Evolutionary conservation across 2,113 vertebrate species (phyloP).

Genomic region (Brachypodius melanocephalos): DNA sequence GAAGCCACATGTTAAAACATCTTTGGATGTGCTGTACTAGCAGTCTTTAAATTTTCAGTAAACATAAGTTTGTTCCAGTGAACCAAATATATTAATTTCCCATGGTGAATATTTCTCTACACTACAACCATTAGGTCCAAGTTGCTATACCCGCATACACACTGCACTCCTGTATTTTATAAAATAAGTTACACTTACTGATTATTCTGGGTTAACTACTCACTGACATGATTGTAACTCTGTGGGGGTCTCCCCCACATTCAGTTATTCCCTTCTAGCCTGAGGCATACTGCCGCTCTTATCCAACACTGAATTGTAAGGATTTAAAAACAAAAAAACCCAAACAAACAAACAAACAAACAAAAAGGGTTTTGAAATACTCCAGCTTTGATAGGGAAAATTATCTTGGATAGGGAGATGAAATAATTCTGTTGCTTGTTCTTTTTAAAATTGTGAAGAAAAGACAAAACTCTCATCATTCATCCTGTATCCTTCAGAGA

Average conservation of each 20-base stretch:
- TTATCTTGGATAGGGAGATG: not conserved
- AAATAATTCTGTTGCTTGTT: not conserved
- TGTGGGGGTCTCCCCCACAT: not conserved
- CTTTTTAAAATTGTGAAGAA: not conserved
- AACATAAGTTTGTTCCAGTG: not conserved
- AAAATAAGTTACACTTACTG: not conserved
- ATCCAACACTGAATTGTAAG: not conserved
- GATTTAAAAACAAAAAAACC: not conserved
- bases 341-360: not conserved
- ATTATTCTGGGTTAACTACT: slow-evolving; percentile 7
- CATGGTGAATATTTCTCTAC: not conserved
- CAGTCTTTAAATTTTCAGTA: not conserved
- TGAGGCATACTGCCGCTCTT: not conserved
- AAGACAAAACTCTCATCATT: not conserved
- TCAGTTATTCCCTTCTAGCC: not conserved
- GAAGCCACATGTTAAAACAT: not conserved
- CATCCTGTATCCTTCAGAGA: not conserved
- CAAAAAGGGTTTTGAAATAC: not conserved
- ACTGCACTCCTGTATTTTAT: not conserved
- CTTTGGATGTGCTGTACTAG: slow-evolving; percentile 5
- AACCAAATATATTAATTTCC: slow-evolving; percentile 41
- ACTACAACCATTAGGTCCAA: not conserved
- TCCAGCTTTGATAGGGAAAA: not conserved
- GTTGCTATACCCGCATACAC: not conserved
- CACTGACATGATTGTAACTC: not conserved